Evolutionary conservation across 1,140 invertebrate genomes (phyloP), one percentile per base, ranked within the genome.

Genomic region (Anastrepha obliqua): DNA sequence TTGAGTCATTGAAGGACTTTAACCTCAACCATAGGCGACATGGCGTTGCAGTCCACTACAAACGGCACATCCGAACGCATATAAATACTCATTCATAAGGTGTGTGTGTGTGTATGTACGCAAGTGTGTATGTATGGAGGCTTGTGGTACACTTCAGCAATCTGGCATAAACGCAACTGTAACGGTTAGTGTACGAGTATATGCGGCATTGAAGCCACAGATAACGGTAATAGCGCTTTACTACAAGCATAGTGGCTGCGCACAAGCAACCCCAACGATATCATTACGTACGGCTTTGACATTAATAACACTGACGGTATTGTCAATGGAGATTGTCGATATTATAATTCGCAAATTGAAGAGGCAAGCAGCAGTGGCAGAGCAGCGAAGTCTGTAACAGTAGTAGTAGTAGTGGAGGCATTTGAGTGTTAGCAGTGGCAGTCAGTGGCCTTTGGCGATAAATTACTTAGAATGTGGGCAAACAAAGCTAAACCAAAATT

Each of bases 231-330:
- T 74, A 74, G 15, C 39, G 67, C 15, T 74, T 47, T n/a, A 47
- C 15, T n/a, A 74, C 67, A 74, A 70, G 11, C 1, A 17, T 42
- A 74, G 44, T n/a, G 44, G 15, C 42, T 44, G 17, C 42, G 44
- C 29, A 70, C 3, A 13, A 70, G 13, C 39, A 11, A 44, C 67
- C 3, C 39, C 0, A 13, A 47, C 67, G 17, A 42, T 74, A 47
- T n/a, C 67, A 74, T 47, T 74, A 74, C 42, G 67, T 8, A 44
- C 39, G 44, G 67, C 39, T 47, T 74, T 74, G 39, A 42, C 42
- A 74, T 74, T 74, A 74, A 44, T 42, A 74, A 74, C 67, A 74
- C 29, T 74, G 67, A 47, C 39, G 67, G 42, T 42, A 47, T 74
- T 74, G 67, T 74, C 67, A 44, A 47, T 74, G 5, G 67, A 74